A percentile compares a stretch with the other conserved stretches of the same genome.
Evolutionary conservation across 2,797 vertebrate species (phyloP).

Genomic region (Garrulus glandarius): DNA sequence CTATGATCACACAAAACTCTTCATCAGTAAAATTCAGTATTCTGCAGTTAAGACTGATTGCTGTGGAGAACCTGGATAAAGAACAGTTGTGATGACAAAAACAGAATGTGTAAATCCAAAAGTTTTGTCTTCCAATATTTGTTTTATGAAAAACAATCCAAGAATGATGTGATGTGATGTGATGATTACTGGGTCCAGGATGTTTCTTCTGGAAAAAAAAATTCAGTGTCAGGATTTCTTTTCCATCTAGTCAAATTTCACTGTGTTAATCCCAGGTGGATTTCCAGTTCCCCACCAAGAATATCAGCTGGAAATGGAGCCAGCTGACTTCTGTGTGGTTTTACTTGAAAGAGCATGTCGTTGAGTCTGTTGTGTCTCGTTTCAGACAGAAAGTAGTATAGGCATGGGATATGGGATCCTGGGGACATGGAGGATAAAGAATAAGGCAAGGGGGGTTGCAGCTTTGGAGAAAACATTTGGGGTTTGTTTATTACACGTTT

Average conservation of each 20-base stretch:
- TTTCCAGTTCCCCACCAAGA: not conserved
- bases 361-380: not conserved
- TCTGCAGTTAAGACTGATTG: not conserved
- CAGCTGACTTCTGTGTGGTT: not conserved
- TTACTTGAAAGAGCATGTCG: not conserved
- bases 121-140: not conserved
- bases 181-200: not conserved
- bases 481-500: not conserved
- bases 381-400: not conserved
- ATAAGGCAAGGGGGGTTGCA: not conserved
- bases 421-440: not conserved
- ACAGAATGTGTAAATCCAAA: not conserved
- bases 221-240: not conserved
- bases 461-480: not conserved
- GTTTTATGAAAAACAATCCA: not conserved
- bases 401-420: not conserved
- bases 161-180: not conserved
- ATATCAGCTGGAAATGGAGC: not conserved
- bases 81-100: not conserved
- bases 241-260: not conserved
- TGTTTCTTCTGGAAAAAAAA: not conserved
- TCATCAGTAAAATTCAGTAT: not conserved
- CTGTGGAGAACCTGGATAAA: not conserved
- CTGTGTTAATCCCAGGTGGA: not conserved
- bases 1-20: not conserved